Evolutionary conservation across 2,888 invertebrate genomes (phyloP).

Genomic region (Yponomeuta evonymella): DNA sequence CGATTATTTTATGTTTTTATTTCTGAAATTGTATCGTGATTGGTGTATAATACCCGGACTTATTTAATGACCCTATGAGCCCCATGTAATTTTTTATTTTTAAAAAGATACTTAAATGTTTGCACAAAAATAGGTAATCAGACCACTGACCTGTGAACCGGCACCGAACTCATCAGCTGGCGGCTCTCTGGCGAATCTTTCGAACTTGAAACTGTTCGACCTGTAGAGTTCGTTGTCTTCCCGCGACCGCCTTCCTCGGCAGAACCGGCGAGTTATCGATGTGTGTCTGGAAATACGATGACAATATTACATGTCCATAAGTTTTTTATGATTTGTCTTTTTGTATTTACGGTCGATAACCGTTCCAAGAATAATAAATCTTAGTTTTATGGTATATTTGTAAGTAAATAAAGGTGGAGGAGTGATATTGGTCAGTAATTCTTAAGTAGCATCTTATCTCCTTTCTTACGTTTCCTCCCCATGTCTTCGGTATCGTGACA

Average conservation of each 20-base stretch:
- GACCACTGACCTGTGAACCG: constrained; percentile 81
- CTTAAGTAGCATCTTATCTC: too few species aligned
- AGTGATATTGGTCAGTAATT: too few species aligned
- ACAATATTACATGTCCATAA: not conserved
- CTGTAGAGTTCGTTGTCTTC: constrained; percentile 91
- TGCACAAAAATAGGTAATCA: not conserved
- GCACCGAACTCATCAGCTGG: constrained; percentile 79
- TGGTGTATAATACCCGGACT: not conserved
- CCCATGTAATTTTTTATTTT: not conserved
- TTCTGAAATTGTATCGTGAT: too few species aligned
- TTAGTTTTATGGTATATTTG: too few species aligned
- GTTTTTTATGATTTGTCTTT: not conserved
- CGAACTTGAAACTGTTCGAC: constrained; percentile 92
- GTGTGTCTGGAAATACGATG: constrained; percentile 48
- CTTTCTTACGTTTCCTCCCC: too few species aligned
- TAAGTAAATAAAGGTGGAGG: too few species aligned
- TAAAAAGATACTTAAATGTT: not conserved
- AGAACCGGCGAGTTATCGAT: constrained; percentile 82
- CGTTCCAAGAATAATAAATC: too few species aligned
- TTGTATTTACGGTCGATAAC: too few species aligned
- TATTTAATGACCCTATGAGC: not conserved
- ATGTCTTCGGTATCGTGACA: too few species aligned
- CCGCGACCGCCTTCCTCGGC: constrained; percentile 81
- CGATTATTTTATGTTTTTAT: too few species aligned
- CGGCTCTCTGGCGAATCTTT: constrained; percentile 83